Evolutionary conservation across 1,140 invertebrate species (phyloP).

Genomic region (Chionoecetes opilio): DNA sequence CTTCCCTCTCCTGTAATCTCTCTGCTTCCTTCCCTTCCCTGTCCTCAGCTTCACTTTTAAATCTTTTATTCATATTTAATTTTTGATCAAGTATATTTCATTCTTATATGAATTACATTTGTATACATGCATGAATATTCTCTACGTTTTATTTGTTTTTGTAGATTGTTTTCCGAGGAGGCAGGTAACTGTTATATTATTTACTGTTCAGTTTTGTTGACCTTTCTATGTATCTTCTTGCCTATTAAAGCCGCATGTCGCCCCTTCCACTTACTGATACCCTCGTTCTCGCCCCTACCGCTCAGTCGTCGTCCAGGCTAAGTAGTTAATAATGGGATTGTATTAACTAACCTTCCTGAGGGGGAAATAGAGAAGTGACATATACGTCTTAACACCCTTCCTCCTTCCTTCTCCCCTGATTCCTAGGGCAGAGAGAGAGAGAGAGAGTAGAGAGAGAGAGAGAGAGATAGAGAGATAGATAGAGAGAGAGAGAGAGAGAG

Average conservation of each 20-base stretch:
- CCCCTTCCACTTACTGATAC: background rate
- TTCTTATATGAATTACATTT: constrained; percentile 25
- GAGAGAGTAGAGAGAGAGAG: no score
- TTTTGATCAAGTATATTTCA: constrained; percentile 8
- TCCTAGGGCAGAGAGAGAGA: no score
- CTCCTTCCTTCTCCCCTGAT: background rate
- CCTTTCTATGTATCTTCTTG: background rate
- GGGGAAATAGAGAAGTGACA: background rate
- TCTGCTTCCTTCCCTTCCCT: constrained; percentile 16
- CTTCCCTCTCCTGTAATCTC: background rate
- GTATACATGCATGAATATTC: background rate
- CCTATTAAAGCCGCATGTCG: background rate
- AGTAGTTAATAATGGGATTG: constrained; percentile 30
- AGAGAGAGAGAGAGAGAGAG: no score
- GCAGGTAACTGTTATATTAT: background rate
- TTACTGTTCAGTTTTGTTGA: background rate
- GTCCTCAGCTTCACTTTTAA: constrained; percentile 2
- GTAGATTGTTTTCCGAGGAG: background rate
- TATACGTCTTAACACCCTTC: constrained; percentile 5
- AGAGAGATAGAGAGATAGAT: no score
- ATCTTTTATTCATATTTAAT: constrained; percentile 35
- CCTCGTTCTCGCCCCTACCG: background rate
- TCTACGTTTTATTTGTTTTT: background rate
- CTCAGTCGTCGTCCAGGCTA: background rate
- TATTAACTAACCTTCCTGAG: constrained; percentile 29